Base-by-base conservation (phyloP, 2,113 vertebrate species). In the Tupaia tana region DNA sequence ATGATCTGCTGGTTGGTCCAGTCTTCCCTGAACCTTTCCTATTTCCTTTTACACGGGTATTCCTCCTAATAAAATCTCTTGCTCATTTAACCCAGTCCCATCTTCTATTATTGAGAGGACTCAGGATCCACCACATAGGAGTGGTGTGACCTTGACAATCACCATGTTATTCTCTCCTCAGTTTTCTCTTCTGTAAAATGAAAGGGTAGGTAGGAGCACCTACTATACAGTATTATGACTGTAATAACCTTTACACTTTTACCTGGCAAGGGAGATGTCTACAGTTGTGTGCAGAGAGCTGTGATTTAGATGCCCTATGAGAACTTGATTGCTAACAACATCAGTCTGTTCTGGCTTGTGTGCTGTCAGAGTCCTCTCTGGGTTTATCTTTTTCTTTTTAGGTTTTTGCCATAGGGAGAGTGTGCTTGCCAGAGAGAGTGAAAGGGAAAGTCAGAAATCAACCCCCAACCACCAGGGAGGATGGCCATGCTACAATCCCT, bases 141-240 rank as follows among this genome's bases (percentile, higher is more conserved):
- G 22, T 56, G 56, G 19, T 27, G 20, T 77, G 61, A 77, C 66
- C 75, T 74, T 61, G 79, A 59, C 16, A 77, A 9, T 73, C 22
- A 70, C 15, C 74, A 7, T 2, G 7, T 83, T 69, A 7, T 58
- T 92, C 63, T 89, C n/a, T 43, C 66, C 31, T 86, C 34, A 85
- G n/a, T 78, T 89, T 92, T 63, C 52, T 94, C 18, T 80, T 94
- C 69, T 63, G 24, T 61, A 73, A 89, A 71, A 77, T 43, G 29
- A 80, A 94, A 69, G 59, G 8, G n/a, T 3, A 2, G 52, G n/a
- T 52, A 67, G 77, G 19, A 64, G 4, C 43, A 64, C 34, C 16
- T 56, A 24, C 22, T 25, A 77, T 56, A 24, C 24, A 22, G 13
- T 34, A 63, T 7, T 34, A 16, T 24, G 8, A 52, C 27, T 43